A percentile compares a stretch with the other conserved stretches of the same genome.
Conservation (phyloP, 2,888 invertebrate species). For the Agonopterix heracliana region DNA sequence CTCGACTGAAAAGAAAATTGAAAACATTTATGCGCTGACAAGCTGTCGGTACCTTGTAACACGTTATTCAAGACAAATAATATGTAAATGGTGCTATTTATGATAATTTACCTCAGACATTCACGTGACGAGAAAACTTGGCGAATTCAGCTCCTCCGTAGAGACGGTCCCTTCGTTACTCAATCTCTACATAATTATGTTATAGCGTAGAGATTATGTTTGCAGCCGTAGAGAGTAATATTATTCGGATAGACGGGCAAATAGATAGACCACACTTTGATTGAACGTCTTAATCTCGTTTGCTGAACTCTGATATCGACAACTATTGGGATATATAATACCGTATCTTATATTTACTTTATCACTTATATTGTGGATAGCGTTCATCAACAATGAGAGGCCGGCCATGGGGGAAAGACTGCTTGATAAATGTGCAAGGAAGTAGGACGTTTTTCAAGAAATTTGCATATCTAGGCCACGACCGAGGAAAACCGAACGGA, state of each 20-base stretch:
- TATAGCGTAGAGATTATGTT: too few relatives aligned
- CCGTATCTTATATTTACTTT: neutral
- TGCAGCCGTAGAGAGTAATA: too few relatives aligned
- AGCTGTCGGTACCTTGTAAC: too few relatives aligned
- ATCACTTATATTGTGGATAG: neutral
- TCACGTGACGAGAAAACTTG: neutral
- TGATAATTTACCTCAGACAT: too few relatives aligned
- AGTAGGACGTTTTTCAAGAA: slow-evolving; percentile 37
- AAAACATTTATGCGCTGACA: too few relatives aligned
- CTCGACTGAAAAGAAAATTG: too few relatives aligned
- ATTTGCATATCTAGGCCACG: slow-evolving; percentile 45
- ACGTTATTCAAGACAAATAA: too few relatives aligned
- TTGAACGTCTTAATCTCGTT: slow-evolving; percentile 7
- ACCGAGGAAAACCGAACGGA: slow-evolving; percentile 28
- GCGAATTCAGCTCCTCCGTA: slow-evolving; percentile 1
- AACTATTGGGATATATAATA: slow-evolving; percentile 1
- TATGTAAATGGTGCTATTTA: too few relatives aligned
- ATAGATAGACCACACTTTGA: slow-evolving; percentile 4
- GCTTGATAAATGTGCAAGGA: slow-evolving; percentile 22
- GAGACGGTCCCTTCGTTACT: slow-evolving; percentile 4
- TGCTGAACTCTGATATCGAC: neutral
- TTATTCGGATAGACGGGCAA: neutral
- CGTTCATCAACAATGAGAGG: neutral
- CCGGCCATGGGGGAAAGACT: slow-evolving; percentile 4
- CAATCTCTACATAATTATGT: neutral